phyloP scores from a whole-genome alignment of 2,888 invertebrate genomes.

The Lissocephala sabroskyi region DNA sequence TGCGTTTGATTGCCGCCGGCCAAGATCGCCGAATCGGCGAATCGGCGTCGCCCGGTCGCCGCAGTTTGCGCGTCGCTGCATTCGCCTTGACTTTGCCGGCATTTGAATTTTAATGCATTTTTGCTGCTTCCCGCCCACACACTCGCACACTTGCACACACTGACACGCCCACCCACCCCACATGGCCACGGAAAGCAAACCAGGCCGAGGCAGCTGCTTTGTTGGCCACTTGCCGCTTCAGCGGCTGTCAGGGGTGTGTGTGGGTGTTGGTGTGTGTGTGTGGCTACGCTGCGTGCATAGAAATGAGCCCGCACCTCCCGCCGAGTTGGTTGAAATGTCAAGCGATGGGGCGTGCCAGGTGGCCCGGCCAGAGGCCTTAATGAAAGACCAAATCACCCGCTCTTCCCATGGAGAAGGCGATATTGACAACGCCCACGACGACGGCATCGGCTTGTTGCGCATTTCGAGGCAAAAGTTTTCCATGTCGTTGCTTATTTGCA shows the following conservation, averaged over 20 bases:
- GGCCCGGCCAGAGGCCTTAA: constrained; percentile 29
- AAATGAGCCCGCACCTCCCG: too few relatives aligned
- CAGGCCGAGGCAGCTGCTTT: not conserved
- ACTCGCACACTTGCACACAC: not conserved
- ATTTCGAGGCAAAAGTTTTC: constrained; percentile 28
- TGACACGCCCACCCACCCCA: too few relatives aligned
- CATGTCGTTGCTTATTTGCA: too few relatives aligned
- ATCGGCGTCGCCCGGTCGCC: too few relatives aligned
- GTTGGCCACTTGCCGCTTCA: constrained; percentile 4
- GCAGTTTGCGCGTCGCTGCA: constrained; percentile 1
- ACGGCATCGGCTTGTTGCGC: constrained; percentile 43
- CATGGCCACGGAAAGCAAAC: too few relatives aligned
- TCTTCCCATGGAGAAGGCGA: too few relatives aligned
- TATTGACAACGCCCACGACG: constrained; percentile 13
- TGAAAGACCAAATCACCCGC: too few relatives aligned
- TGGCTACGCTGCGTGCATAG: too few relatives aligned
- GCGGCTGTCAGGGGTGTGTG: constrained; percentile 9
- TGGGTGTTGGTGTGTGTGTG: too few relatives aligned
- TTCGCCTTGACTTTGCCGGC: constrained; percentile 57
- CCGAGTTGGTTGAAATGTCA: constrained; percentile 14
- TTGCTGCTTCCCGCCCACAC: constrained; percentile 41
- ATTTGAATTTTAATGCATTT: constrained; percentile 45
- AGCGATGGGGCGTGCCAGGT: constrained; percentile 46
- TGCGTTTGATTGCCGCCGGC: too few relatives aligned
- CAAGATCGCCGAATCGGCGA: too few relatives aligned